Conservation (phyloP, 1,140 invertebrate genomes). For the Hylaeus anthracinus region DNA sequence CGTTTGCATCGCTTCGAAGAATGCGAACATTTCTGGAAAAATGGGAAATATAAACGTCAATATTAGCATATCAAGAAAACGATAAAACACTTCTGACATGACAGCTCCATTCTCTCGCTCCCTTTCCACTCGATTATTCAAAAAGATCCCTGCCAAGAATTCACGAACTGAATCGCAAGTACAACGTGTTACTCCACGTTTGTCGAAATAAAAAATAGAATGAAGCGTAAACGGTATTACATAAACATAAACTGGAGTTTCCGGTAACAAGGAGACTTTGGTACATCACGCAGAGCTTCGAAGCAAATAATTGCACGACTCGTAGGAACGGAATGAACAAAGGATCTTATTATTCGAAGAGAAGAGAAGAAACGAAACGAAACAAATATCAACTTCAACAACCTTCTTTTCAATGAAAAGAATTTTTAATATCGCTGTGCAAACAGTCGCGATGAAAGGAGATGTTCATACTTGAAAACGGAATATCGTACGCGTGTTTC, state of each 20-base stretch:
- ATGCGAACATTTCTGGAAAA: neutral
- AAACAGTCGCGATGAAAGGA: too few relatives aligned
- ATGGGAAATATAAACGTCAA: slow-evolving; percentile 28
- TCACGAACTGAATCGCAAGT: neutral
- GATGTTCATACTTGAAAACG: too few relatives aligned
- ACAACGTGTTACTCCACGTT: neutral
- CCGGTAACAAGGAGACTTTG: slow-evolving; percentile 13
- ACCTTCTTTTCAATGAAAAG: too few relatives aligned
- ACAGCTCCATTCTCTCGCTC: slow-evolving; percentile 49
- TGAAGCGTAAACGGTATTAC: slow-evolving; percentile 14
- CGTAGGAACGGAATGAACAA: slow-evolving; percentile 5
- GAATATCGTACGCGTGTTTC: too few relatives aligned
- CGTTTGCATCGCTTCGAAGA: too few relatives aligned
- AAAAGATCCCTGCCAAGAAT: slow-evolving; percentile 52
- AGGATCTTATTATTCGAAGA: neutral
- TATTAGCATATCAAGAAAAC: slow-evolving; percentile 65
- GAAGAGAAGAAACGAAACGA: neutral
- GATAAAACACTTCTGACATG: slow-evolving; percentile 73
- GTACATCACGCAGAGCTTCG: neutral
- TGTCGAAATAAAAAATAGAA: slow-evolving; percentile 2
- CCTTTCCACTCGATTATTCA: slow-evolving; percentile 59
- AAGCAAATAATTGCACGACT: slow-evolving; percentile 26
- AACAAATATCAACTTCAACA: neutral
- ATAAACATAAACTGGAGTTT: slow-evolving; percentile 17
- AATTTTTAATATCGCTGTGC: too few relatives aligned